phyloP scores from a whole-genome alignment of 64 coral and sea anemone species.

The Anthopleura sola region DNA sequence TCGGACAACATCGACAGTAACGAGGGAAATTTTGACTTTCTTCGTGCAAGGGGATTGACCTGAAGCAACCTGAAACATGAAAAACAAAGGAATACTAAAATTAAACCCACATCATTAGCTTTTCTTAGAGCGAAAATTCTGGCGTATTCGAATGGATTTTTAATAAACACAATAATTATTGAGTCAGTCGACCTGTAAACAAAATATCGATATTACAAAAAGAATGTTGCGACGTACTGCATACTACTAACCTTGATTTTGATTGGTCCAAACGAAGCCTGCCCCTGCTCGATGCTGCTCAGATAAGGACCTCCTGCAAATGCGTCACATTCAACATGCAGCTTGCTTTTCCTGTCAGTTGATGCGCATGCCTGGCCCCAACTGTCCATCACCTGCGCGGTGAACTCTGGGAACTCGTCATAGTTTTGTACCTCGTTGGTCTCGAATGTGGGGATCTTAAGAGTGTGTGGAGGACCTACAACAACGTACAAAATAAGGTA shows the following conservation, averaged over 20 bases:
- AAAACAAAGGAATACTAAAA: background rate
- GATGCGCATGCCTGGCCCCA: slow-evolving; percentile 68
- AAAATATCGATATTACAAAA: no score
- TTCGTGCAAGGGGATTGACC: slow-evolving; percentile 49
- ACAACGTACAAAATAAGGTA: no score
- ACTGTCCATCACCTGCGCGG: slow-evolving; percentile 70
- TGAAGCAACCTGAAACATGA: background rate
- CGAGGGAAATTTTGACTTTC: slow-evolving; percentile 71
- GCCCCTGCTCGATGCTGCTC: slow-evolving; percentile 52
- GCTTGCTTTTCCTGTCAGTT: slow-evolving; percentile 40
- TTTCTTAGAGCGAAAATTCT: no score
- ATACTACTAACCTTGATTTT: slow-evolving; percentile 55
- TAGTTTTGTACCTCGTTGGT: slow-evolving; percentile 72
- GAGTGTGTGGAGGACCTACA: slow-evolving; percentile 57
- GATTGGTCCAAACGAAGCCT: slow-evolving; percentile 45
- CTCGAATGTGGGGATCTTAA: slow-evolving; percentile 79
- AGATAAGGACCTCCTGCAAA: slow-evolving; percentile 62
- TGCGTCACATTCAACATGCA: slow-evolving; percentile 60
- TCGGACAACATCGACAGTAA: slow-evolving; percentile 42
- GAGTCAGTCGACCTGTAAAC: no score
- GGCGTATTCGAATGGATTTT: no score
- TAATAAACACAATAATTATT: no score
- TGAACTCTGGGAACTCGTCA: slow-evolving; percentile 82
- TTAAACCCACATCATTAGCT: no score
- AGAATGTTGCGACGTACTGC: background rate